phyloP scores from a whole-genome alignment of 2,888 invertebrate genomes.

The Drosophila leonis region DNA sequence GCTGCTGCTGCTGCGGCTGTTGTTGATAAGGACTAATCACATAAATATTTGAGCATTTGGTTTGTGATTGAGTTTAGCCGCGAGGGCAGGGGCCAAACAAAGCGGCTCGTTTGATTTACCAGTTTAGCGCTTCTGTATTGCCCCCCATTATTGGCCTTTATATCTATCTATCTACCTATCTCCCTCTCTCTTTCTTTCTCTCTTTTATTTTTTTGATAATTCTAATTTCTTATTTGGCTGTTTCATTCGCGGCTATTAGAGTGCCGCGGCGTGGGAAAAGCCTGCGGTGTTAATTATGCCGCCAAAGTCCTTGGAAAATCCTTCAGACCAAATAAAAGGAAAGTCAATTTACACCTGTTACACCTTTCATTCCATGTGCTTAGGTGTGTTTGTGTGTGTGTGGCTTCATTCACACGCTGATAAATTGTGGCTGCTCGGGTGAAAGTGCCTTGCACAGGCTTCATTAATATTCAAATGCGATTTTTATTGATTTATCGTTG shows the following conservation, averaged over 20 bases:
- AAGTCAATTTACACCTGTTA: constrained; percentile 75
- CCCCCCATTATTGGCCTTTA: constrained; percentile 27
- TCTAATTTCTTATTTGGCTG: constrained; percentile 66
- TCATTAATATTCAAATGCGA: constrained; percentile 73
- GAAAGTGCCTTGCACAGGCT: constrained; percentile 69
- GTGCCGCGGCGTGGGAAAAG: constrained; percentile 79
- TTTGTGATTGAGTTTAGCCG: constrained; percentile 69
- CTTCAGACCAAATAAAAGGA: constrained; percentile 43
- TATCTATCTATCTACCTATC: background rate
- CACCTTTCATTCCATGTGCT: constrained; percentile 30
- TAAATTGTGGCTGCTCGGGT: constrained; percentile 61
- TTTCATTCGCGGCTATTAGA: constrained; percentile 58
- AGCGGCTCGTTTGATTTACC: constrained; percentile 71
- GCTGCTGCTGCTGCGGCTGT: constrained; percentile 32
- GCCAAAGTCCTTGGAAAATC: constrained; percentile 61
- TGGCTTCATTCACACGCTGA: constrained; percentile 82
- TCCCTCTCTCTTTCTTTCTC: too few relatives aligned
- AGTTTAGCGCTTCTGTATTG: constrained; percentile 83
- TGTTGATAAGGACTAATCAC: constrained; percentile 83
- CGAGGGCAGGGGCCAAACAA: constrained; percentile 45
- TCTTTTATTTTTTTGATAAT: constrained; percentile 40
- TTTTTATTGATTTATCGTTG: constrained; percentile 68
- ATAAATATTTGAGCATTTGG: constrained; percentile 83
- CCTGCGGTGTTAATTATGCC: constrained; percentile 79
- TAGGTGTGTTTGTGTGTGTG: constrained; percentile 48